Evolutionary conservation across 92 coral and sea anemone genomes (phyloP), one percentile per base, ranked within the genome.

Genomic region (Pocillopora grandis): DNA sequence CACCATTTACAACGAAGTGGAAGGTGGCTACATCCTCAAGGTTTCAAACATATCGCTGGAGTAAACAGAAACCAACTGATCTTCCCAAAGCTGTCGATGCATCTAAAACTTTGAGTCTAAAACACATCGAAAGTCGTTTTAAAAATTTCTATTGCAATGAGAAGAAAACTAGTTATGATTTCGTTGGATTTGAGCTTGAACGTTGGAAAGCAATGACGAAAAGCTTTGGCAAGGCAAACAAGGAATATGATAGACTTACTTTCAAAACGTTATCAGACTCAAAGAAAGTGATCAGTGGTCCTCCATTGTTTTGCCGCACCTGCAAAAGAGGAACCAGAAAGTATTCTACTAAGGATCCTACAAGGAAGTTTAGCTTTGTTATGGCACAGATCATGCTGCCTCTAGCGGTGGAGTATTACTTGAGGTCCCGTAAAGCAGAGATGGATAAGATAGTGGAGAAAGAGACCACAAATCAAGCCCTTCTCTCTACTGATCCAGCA

Each of bases 31-130:
- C 52, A 7, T 42, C 52, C 52, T 42, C 52, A 3, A 82, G 90
- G 90, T 84, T 69, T 49, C 87, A 88, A 63, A 82, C 87, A 23
- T 82, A 88, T 63, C 87, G 77, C 37, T 88, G 90, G 90, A 82
- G 87, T 71, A 66, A 74, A 52, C 83, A 81, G 66, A 60, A n/a
- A 60, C 90, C 87, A 20, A 76, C 35, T 12, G 60, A 21, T 18
- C 49, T 83, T 21, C 83, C 80, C 48, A 20, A 48, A 35, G 57
- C 37, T 35, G 77, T 68, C 60, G 90, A 88, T 52, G 23, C 82
- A 9, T 78, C 82, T 1, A 78, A 78, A n/a, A 49, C 21, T 20
- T 66, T n/a, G 11, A 78, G 82, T 23, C 66, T 88, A 10, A 27
- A 74, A 8, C 80, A 75, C 79, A 88, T 82, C 10, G 74, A 80